Evolutionary conservation across 2,888 invertebrate species (phyloP).

Genomic region (Drosophila suboccidentalis): DNA sequence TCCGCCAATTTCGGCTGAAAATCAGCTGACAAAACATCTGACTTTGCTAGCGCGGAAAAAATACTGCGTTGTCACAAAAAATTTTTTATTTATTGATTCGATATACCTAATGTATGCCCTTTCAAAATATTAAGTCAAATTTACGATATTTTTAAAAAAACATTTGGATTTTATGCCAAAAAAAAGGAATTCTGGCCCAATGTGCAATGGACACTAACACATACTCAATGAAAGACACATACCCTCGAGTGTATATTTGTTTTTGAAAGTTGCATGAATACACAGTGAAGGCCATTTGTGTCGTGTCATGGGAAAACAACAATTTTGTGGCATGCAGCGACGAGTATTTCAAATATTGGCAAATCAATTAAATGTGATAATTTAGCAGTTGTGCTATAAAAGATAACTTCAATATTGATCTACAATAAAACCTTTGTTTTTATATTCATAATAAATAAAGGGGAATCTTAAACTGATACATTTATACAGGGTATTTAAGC

Average conservation of each 20-base stretch:
- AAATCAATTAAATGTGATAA: not conserved
- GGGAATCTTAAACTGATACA: too few species aligned
- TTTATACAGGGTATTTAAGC: not conserved
- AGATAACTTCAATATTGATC: not conserved
- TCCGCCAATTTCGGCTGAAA: too few species aligned
- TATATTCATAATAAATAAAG: not conserved
- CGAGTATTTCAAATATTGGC: not conserved
- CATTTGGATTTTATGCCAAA: too few species aligned
- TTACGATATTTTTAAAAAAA: too few species aligned
- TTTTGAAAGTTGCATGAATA: not conserved
- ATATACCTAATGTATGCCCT: too few species aligned
- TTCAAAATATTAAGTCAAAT: too few species aligned
- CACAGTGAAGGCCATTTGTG: not conserved
- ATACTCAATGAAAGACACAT: not conserved
- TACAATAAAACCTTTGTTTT: not conserved
- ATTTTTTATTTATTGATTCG: too few species aligned
- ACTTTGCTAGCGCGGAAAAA: too few species aligned
- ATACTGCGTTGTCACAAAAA: too few species aligned
- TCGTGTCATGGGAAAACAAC: not conserved
- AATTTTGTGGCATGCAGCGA: not conserved
- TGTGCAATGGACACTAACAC: not conserved
- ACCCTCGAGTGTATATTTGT: not conserved
- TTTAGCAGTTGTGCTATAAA: not conserved
- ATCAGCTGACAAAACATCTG: too few species aligned
- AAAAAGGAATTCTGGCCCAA: too few species aligned